phyloP scores from a whole-genome alignment of 1,140 invertebrate species.

The Drosophila grimshawi region DNA sequence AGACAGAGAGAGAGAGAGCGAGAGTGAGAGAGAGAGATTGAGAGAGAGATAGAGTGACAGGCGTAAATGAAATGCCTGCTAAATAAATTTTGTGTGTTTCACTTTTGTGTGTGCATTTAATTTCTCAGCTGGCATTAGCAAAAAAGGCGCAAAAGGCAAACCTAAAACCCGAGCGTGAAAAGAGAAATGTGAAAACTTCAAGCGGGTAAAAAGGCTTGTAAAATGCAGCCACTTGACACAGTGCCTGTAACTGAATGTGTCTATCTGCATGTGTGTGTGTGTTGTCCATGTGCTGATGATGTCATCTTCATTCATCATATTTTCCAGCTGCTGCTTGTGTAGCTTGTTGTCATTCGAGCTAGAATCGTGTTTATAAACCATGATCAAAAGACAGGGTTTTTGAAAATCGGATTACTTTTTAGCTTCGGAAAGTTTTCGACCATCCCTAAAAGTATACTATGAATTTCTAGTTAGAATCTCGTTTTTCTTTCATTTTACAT shows the following conservation, averaged over 20 bases:
- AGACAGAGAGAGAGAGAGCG: background rate
- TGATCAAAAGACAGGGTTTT: too few relatives aligned
- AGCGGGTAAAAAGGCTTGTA: constrained; percentile 43
- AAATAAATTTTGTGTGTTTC: constrained; percentile 62
- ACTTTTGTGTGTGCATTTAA: constrained; percentile 68
- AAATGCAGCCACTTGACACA: constrained; percentile 63
- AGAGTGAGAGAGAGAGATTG: background rate
- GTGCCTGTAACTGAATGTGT: constrained; percentile 6
- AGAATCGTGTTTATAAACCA: too few relatives aligned
- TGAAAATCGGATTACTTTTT: too few relatives aligned
- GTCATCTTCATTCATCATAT: constrained; percentile 60
- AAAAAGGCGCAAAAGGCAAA: constrained; percentile 24
- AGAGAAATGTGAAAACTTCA: constrained; percentile 34
- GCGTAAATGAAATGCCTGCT: constrained; percentile 58
- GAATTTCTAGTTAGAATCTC: too few relatives aligned
- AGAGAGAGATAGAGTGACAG: background rate
- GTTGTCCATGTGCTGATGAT: background rate
- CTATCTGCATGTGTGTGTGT: background rate
- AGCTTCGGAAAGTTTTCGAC: too few relatives aligned
- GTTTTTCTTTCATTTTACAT: too few relatives aligned
- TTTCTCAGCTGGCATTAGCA: constrained; percentile 57
- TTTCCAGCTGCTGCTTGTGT: constrained; percentile 13
- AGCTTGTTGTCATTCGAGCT: constrained; percentile 28
- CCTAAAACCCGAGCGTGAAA: background rate
- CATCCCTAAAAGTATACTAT: too few relatives aligned